Conservation (phyloP, 2,113 vertebrate genomes). For the Cheirogaleus medius region DNA sequence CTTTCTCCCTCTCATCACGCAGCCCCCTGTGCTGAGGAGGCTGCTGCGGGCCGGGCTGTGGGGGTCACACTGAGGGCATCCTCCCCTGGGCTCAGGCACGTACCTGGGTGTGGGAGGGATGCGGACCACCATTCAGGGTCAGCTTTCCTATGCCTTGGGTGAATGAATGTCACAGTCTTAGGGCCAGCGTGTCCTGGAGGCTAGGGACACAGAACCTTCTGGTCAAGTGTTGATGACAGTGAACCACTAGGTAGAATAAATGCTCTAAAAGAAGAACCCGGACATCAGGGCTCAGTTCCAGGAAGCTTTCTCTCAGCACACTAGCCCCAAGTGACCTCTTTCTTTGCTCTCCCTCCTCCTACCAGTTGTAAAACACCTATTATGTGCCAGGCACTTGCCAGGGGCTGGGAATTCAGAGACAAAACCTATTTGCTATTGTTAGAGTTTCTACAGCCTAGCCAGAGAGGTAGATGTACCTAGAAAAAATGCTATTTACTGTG, state of each 20-base stretch:
- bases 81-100: fast-evolving
- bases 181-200: background rate
- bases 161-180: background rate
- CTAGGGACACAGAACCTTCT: background rate
- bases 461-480: background rate
- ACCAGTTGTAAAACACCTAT: background rate
- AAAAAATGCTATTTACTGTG: background rate
- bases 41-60: too few relatives aligned
- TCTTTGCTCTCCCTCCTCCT: background rate
- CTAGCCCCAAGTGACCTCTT: background rate
- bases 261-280: background rate
- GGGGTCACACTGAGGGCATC: too few relatives aligned
- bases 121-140: background rate
- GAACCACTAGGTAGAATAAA: background rate
- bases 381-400: background rate
- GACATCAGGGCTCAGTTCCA: background rate
- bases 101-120: background rate
- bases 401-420: background rate
- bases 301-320: background rate
- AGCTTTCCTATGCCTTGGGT: background rate
- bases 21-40: background rate
- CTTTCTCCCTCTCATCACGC: background rate
- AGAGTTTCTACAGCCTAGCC: background rate
- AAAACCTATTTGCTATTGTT: background rate
- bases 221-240: background rate